Evolutionary conservation across 2,888 invertebrate species (phyloP).

Genomic region (Neelides folsomi): DNA sequence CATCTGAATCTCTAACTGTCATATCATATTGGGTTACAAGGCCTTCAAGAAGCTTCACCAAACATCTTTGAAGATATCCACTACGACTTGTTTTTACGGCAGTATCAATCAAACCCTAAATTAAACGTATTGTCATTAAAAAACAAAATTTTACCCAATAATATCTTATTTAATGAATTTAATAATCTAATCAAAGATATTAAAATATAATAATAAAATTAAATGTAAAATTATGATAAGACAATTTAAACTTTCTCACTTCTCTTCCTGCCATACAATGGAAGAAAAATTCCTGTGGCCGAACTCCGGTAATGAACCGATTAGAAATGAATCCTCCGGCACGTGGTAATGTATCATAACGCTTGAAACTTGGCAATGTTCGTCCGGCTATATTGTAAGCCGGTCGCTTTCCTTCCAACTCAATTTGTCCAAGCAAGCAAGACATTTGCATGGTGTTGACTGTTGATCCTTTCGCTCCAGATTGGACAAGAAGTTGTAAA

Average conservation of each 20-base stretch:
- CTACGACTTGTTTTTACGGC: slow-evolving; percentile 98
- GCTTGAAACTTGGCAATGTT: slow-evolving; percentile 78
- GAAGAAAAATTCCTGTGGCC: slow-evolving; percentile 96
- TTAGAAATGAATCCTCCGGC: slow-evolving; percentile 95
- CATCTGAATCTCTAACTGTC: slow-evolving; percentile 90
- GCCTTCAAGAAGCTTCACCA: slow-evolving; percentile 96
- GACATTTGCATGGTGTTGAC: slow-evolving; percentile 99
- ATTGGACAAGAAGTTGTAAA: slow-evolving; percentile 95
- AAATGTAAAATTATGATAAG: background rate
- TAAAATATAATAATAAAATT: background rate
- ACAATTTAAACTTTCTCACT: slow-evolving; percentile 41
- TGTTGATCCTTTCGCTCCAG: slow-evolving; percentile 96
- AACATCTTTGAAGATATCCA: slow-evolving; percentile 91
- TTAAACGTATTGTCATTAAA: background rate
- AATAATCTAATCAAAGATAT: background rate
- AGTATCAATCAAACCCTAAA: slow-evolving; percentile 89
- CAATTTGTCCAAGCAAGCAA: slow-evolving; percentile 92
- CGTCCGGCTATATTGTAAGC: slow-evolving; percentile 88
- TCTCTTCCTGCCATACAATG: slow-evolving; percentile 99
- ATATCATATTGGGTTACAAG: slow-evolving; percentile 81
- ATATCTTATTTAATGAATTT: too few species aligned
- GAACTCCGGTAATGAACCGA: slow-evolving; percentile 95
- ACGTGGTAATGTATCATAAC: slow-evolving; percentile 73
- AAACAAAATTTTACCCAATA: background rate
- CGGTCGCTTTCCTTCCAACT: slow-evolving; percentile 92